phyloP scores from a whole-genome alignment of 23 tunicate genomes.

The Ascidia mentula region DNA sequence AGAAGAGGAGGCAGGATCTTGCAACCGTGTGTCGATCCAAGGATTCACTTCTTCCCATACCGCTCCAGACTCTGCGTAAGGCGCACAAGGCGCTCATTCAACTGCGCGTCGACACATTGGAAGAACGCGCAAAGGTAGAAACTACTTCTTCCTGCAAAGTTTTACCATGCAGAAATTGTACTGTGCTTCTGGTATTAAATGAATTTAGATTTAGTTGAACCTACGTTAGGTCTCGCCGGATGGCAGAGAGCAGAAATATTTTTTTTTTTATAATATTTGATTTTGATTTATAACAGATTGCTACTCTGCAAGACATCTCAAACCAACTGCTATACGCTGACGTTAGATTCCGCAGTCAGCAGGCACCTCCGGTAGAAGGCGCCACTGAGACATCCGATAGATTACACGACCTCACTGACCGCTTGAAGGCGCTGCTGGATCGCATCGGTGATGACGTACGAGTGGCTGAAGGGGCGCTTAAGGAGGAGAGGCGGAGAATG shows the following conservation, averaged over 20 bases:
- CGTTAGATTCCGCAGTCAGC: constrained; percentile 10
- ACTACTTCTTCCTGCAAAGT: too few relatives aligned
- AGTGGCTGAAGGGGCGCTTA: constrained; percentile 31
- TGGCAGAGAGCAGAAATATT: too few relatives aligned
- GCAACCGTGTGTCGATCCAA: not conserved
- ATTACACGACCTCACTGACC: constrained; percentile 18
- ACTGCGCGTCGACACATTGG: constrained; percentile 37
- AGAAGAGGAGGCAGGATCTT: not conserved
- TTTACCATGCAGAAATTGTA: too few relatives aligned
- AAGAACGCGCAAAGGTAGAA: constrained; percentile 50
- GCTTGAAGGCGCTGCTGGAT: constrained; percentile 38
- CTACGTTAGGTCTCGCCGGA: too few relatives aligned
- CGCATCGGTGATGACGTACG: constrained; percentile 46
- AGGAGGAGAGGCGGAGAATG: constrained; percentile 41
- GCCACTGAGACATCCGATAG: constrained; percentile 37
- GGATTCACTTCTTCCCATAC: constrained; percentile 5
- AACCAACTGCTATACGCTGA: constrained; percentile 21
- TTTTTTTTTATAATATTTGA: not conserved
- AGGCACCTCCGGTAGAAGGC: constrained; percentile 41
- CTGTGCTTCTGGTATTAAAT: too few relatives aligned
- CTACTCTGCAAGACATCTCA: constrained; percentile 53
- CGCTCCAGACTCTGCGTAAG: constrained; percentile 17
- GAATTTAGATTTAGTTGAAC: too few relatives aligned
- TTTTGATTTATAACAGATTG: constrained; percentile 14
- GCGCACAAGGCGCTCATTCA: constrained; percentile 36